Evolutionary conservation across 2,797 vertebrate genomes (phyloP).

Genomic region (Hydrolagus colliei): DNA sequence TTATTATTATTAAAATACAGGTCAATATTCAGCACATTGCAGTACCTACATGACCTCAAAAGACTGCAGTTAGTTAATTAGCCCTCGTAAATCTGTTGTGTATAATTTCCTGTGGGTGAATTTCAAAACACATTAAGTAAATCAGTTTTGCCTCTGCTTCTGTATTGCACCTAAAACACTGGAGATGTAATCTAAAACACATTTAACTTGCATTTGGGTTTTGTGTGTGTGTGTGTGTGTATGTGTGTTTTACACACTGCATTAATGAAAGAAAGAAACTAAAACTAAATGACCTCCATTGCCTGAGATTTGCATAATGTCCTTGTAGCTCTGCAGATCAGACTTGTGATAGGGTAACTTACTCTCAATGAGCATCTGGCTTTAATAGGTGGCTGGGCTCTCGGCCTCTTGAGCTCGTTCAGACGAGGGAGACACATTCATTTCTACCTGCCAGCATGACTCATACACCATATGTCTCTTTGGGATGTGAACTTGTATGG

Average conservation of each 20-base stretch:
- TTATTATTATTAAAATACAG: too few species aligned
- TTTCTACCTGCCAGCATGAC: constrained; percentile 42
- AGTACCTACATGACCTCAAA: background rate
- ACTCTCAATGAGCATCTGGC: constrained; percentile 42
- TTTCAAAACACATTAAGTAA: constrained; percentile 8
- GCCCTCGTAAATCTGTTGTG: background rate
- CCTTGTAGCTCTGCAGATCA: constrained; percentile 34
- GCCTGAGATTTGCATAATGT: constrained; percentile 34
- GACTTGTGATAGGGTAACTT: constrained; percentile 33
- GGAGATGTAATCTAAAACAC: background rate
- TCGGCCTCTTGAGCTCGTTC: constrained; percentile 40
- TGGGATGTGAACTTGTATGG: constrained; percentile 34
- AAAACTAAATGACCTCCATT: constrained; percentile 22
- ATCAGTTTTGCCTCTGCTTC: background rate
- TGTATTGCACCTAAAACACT: background rate
- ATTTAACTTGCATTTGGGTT: background rate
- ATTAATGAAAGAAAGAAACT: constrained; percentile 18
- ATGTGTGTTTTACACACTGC: background rate
- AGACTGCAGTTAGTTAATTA: background rate
- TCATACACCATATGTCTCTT: constrained; percentile 41
- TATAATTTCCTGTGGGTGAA: background rate
- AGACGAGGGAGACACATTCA: constrained; percentile 38
- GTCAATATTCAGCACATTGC: background rate
- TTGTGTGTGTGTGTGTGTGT: background rate
- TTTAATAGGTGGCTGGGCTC: constrained; percentile 35